Evolutionary conservation across 2,888 invertebrate genomes (phyloP).

Genomic region (Blera fallax): DNA sequence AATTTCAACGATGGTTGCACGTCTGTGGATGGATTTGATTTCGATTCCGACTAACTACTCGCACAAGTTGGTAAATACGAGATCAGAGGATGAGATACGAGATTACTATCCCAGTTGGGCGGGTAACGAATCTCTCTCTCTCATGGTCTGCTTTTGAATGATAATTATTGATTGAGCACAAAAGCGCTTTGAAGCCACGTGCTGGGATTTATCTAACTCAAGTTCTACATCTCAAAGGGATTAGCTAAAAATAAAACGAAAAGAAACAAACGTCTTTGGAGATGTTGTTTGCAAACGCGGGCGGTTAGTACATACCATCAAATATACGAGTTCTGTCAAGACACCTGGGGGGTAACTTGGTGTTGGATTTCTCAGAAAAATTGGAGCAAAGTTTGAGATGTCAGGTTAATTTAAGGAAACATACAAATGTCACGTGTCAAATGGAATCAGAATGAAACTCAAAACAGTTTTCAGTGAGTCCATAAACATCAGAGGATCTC

Average conservation of each 20-base stretch:
- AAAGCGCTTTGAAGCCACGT: background rate
- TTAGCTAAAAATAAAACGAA: background rate
- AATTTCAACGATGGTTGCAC: background rate
- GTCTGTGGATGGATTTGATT: background rate
- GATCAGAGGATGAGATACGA: background rate
- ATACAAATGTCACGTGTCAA: no score
- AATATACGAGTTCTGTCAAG: background rate
- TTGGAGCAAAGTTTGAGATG: no score
- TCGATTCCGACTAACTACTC: background rate
- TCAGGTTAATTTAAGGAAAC: no score
- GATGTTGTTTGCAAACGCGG: background rate
- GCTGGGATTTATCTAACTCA: background rate
- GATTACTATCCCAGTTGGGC: background rate
- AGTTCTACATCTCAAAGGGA: background rate
- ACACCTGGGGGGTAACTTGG: background rate
- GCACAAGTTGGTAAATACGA: background rate
- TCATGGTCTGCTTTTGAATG: background rate
- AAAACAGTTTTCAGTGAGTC: no score
- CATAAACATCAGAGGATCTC: no score
- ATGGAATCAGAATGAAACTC: no score
- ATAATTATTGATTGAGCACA: background rate
- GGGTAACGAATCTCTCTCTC: background rate
- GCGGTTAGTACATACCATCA: background rate
- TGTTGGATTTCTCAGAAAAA: background rate
- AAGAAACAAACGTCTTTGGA: background rate